Evolutionary conservation across 2,888 invertebrate genomes (phyloP).

Genomic region (Phania funesta): DNA sequence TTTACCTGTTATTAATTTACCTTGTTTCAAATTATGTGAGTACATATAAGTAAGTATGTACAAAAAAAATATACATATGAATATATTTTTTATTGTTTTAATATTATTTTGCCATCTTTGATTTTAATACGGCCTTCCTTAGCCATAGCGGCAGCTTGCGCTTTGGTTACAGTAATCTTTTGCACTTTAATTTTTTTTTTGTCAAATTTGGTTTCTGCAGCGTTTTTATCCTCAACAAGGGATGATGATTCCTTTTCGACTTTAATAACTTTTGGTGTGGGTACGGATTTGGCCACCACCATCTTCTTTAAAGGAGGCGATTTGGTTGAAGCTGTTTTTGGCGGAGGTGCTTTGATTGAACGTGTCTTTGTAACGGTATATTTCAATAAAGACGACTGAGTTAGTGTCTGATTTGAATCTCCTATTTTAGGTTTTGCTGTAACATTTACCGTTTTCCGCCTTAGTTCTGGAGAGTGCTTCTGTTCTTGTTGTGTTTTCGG

Average conservation of each 20-base stretch:
- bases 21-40: no score
- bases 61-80: neutral
- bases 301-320: neutral
- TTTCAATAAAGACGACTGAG: constrained; percentile 57
- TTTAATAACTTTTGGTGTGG: constrained; percentile 25
- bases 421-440: neutral
- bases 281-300: neutral
- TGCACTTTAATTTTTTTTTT: constrained; percentile 84
- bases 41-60: neutral
- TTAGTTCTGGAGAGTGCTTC: constrained; percentile 35
- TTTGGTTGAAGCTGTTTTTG: neutral
- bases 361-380: neutral
- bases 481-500: neutral
- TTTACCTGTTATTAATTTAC: no score
- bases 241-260: constrained; percentile 6
- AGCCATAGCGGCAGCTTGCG: constrained; percentile 85
- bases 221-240: constrained; percentile 28
- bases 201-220: constrained; percentile 82
- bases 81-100: constrained; percentile 61
- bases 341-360: neutral
- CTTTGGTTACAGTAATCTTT: constrained; percentile 85
- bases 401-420: constrained; percentile 47
- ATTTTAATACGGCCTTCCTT: constrained; percentile 85
- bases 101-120: constrained; percentile 80
- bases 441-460: constrained; percentile 51